These are phyloP conservation scores for Haliaeetus leucogaster DNA, from an alignment of 2,113 vertebrate genomes.

Conservation along the genomic window DNA sequence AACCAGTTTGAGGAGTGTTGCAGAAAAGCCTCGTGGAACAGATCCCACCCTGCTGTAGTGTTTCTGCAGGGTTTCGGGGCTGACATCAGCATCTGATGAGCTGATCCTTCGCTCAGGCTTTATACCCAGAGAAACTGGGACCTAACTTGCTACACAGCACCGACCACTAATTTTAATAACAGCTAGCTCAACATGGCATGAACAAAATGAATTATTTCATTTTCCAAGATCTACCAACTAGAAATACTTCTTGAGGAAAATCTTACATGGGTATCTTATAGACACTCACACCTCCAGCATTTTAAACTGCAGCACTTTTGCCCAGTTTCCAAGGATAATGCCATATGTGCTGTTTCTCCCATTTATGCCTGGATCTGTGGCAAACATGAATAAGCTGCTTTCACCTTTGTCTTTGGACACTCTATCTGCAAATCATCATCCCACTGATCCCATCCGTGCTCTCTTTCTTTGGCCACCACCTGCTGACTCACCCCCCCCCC, in stretches of 20 bases:
- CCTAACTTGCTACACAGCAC: background rate
- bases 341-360: background rate
- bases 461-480: background rate
- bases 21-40: background rate
- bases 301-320: background rate
- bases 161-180: background rate
- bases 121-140: background rate
- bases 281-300: background rate
- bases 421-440: background rate
- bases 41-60: background rate
- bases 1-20: background rate
- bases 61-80: background rate
- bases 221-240: background rate
- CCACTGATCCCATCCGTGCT: rapidly evolving
- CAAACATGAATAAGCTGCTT: background rate
- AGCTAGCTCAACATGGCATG: background rate
- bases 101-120: background rate
- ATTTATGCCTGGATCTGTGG: background rate
- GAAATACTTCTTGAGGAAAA: background rate
- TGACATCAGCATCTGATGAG: background rate
- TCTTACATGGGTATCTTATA: background rate
- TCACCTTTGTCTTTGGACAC: background rate
- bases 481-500: background rate
- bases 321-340: background rate
- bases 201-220: background rate